Evolutionary conservation across 2,113 vertebrate genomes (phyloP).

Genomic region (Camelus bactrianus): DNA sequence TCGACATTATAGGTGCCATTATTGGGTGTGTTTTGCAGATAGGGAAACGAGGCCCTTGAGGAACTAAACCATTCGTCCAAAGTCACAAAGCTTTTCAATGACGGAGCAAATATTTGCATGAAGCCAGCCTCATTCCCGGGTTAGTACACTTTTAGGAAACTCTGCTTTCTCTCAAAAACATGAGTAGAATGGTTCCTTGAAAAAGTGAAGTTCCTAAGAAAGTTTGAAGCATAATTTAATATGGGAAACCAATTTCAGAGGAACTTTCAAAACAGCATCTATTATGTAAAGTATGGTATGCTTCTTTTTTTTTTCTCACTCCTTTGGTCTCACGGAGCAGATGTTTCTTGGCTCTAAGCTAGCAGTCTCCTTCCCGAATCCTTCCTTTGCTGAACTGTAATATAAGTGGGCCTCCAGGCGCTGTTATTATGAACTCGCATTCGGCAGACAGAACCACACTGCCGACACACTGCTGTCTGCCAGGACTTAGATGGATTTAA

Average conservation of each 20-base stretch:
- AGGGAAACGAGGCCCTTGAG: neutral
- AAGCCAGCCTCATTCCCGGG: neutral
- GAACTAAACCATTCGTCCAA: neutral
- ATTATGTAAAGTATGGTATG: conserved; percentile 54
- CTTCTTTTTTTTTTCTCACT: neutral
- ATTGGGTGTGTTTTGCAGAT: neutral
- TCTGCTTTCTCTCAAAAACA: conserved; percentile 17
- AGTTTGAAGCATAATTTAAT: conserved; percentile 36
- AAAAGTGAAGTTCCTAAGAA: conserved; percentile 48
- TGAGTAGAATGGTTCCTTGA: neutral
- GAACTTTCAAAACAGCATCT: conserved; percentile 54
- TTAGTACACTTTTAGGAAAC: neutral
- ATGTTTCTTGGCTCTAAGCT: conserved; percentile 81
- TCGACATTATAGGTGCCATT: neutral
- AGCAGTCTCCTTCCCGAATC: conserved; percentile 68
- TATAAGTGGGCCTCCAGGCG: neutral
- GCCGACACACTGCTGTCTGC: neutral
- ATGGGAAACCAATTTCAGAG: conserved; percentile 55
- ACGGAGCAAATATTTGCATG: neutral
- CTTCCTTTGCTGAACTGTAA: conserved; percentile 59
- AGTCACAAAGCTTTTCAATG: neutral
- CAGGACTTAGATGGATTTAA: neutral
- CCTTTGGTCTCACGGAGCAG: conserved; percentile 67
- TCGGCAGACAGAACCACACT: neutral
- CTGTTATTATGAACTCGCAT: conserved; percentile 26